Percentiles rank a stretch among this genome's conserved stretches.
Conservation (phyloP, 2,888 invertebrate genomes). For the Exephanes ischioxanthus region DNA sequence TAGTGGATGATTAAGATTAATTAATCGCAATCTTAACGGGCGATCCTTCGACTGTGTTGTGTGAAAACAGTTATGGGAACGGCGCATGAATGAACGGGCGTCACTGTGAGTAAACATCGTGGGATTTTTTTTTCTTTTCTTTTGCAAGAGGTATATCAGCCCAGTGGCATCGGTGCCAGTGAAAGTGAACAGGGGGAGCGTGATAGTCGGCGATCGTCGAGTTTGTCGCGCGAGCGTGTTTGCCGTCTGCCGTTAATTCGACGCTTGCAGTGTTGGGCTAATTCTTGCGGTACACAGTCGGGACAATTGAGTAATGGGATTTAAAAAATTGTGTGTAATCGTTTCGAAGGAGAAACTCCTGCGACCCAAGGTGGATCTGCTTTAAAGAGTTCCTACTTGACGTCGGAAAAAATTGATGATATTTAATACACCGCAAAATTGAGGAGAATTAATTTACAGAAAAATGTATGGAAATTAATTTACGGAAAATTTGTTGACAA, state of each 20-base stretch:
- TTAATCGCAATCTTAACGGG: conserved; percentile 14
- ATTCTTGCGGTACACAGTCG: background rate
- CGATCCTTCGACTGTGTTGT: background rate
- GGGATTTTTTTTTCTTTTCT: conserved; percentile 16
- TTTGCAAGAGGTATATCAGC: conserved; percentile 19
- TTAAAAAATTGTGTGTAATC: too few relatives aligned
- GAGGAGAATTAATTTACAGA: too few relatives aligned
- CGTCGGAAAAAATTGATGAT: too few relatives aligned
- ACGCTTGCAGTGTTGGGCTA: background rate
- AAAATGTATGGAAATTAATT: too few relatives aligned
- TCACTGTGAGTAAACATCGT: conserved; percentile 34
- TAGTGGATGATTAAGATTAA: background rate
- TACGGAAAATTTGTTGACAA: too few relatives aligned
- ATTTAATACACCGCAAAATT: too few relatives aligned
- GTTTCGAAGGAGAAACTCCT: too few relatives aligned
- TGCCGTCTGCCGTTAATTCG: background rate
- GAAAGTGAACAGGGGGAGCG: conserved; percentile 34
- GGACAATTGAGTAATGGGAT: too few relatives aligned
- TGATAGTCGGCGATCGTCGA: background rate
- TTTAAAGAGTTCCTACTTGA: too few relatives aligned
- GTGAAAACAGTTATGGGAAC: conserved; percentile 16
- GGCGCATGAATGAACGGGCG: background rate
- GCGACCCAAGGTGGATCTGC: too few relatives aligned
- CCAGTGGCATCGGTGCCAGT: conserved; percentile 8
- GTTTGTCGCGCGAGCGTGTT: background rate